phyloP scores from a whole-genome alignment of 1,140 invertebrate genomes.

The Cecropterus lyciades region DNA sequence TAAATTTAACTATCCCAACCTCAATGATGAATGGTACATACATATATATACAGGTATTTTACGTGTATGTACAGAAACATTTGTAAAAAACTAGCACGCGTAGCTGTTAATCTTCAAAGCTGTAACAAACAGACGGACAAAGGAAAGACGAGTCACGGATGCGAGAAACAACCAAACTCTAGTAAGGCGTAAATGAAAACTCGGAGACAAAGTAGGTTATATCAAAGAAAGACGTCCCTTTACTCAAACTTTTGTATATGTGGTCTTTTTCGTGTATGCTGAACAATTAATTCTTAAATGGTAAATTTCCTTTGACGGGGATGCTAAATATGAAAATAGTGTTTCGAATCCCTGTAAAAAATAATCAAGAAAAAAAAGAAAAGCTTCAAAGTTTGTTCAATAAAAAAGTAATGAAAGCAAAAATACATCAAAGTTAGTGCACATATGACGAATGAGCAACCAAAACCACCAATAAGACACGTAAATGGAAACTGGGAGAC shows the following conservation, averaged over 20 bases:
- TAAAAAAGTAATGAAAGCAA: not conserved
- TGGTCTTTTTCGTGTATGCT: not conserved
- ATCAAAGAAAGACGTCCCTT: conserved; percentile 6
- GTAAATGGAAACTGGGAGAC: conserved; percentile 23
- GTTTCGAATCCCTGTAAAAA: too few species aligned
- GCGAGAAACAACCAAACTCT: conserved; percentile 1
- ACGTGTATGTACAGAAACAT: too few species aligned
- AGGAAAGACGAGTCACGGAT: conserved; percentile 7
- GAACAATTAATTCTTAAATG: too few species aligned
- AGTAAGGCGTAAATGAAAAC: conserved; percentile 11
- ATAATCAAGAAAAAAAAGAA: too few species aligned
- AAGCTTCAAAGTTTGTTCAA: too few species aligned
- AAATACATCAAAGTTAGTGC: not conserved
- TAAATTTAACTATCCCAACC: too few species aligned
- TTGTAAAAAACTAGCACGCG: too few species aligned
- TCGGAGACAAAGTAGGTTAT: conserved; percentile 27
- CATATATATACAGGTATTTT: too few species aligned
- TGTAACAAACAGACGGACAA: conserved; percentile 4
- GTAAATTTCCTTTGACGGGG: too few species aligned
- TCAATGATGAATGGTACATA: too few species aligned
- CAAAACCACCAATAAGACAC: conserved; percentile 6
- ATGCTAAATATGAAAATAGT: too few species aligned
- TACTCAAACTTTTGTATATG: conserved; percentile 3
- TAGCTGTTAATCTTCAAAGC: too few species aligned
- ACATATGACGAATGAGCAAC: conserved; percentile 5